Evolutionary conservation across 2,888 invertebrate species (phyloP), one percentile per base, ranked within the genome.

Genomic region (Zootermopsis nevadensis): DNA sequence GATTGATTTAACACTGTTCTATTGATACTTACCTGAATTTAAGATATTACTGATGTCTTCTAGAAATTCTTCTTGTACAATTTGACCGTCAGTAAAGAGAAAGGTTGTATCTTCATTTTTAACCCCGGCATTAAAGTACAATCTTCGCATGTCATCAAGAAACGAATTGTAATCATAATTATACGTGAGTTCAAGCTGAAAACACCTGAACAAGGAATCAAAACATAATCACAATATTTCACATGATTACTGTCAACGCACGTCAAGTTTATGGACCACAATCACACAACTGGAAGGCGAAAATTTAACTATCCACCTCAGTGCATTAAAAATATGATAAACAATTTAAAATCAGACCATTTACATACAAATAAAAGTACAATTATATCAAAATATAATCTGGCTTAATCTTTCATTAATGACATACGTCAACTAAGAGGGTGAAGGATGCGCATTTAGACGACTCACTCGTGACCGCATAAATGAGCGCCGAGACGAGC

Each of bases 1-100:
- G n/a, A n/a, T n/a, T n/a, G n/a, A n/a, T n/a, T n/a, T n/a, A n/a
- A n/a, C n/a, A n/a, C n/a, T 48, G 15, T 48, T 3, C 19, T 48
- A 48, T 19, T 12, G 48, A 15, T 27, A 60, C 27, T 60, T 87
- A 92, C 96, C 97, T 19, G 97, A 97, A 89, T 97, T 98, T 0
- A 98, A 91, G 88, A 97, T 95, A 87, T 97, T 97, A 88, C 97
- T 98, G 79, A 98, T 95, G 87, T 98, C 97, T 88, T 98, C 97
- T 0, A 98, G 90, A 88, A 98, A 98, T 88, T 96, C 97, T 88
- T 98, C 97, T 84, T 95, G 93, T 0, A 96, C 94, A 86, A 98
- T 97, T 90, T 97, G 97, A 0, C 96, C 96, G 88, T 98, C 98
- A 4, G 96, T 95, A 88, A 98, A 95, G 0, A 98, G 91, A 88